Percentiles rank a stretch among this genome's conserved stretches.
These are phyloP conservation scores for Merops nubicus DNA, from an alignment of 2,113 vertebrate genomes.

Conservation along the genomic window DNA sequence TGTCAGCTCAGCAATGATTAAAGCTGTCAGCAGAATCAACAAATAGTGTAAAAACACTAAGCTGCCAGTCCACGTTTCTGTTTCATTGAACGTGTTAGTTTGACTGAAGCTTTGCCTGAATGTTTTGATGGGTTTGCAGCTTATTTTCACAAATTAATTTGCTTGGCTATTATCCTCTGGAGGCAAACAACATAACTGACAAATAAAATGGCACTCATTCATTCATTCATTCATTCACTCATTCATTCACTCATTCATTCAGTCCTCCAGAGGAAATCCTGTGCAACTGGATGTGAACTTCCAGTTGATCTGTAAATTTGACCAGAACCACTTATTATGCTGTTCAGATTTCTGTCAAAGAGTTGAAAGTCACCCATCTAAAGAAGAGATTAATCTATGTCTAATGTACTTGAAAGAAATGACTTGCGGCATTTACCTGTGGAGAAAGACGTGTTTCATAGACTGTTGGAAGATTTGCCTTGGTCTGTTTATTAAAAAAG, in stretches of 20 bases:
- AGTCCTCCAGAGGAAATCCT: constrained; percentile 17
- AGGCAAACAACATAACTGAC: constrained; percentile 47
- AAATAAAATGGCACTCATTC: constrained; percentile 52
- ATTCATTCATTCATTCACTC: not conserved
- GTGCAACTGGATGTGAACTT: not conserved
- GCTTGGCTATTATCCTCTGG: constrained; percentile 44
- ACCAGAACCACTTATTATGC: not conserved
- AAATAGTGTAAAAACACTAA: constrained; percentile 43
- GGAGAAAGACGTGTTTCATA: not conserved
- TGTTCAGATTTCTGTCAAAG: constrained; percentile 1
- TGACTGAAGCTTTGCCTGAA: constrained; percentile 54
- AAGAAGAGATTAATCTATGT: constrained; percentile 10
- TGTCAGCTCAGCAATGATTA: constrained; percentile 61
- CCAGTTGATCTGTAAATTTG: constrained; percentile 15
- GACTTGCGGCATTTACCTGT: not conserved
- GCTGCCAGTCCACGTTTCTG: constrained; percentile 50
- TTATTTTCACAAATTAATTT: constrained; percentile 61
- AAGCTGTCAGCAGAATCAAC: constrained; percentile 58
- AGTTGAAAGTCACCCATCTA: not conserved
- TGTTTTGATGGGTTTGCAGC: constrained; percentile 59
- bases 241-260: not conserved
- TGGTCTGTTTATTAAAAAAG: not conserved
- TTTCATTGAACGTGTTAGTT: constrained; percentile 38
- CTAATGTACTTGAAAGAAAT: not conserved
- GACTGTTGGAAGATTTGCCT: constrained; percentile 8